Evolutionary conservation across 2,888 invertebrate genomes (phyloP).

Genomic region (Poecilus cupreus): DNA sequence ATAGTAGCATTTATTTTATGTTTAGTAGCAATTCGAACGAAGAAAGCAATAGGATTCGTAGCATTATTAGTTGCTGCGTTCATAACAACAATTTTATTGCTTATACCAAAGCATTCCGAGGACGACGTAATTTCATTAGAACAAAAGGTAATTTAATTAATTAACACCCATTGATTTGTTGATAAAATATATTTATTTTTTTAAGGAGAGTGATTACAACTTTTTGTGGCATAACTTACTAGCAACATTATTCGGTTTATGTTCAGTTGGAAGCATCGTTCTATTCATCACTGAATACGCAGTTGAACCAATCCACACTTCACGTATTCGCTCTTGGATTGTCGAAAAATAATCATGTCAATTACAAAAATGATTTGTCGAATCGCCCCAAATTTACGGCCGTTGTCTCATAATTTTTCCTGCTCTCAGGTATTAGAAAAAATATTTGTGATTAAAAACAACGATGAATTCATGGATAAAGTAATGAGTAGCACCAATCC

Average conservation of each 20-base stretch:
- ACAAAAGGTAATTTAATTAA: conserved; percentile 27
- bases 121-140: not conserved
- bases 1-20: conserved; percentile 78
- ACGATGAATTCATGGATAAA: conserved; percentile 86
- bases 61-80: conserved; percentile 75
- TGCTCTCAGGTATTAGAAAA: conserved; percentile 66
- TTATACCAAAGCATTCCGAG: conserved; percentile 74
- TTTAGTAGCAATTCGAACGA: conserved; percentile 79
- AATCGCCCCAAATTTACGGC: not conserved
- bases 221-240: conserved; percentile 74
- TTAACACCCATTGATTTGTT: not conserved
- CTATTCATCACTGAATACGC: conserved; percentile 73
- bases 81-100: conserved; percentile 77
- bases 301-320: conserved; percentile 70
- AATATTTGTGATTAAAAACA: conserved; percentile 79
- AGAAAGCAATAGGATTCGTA: conserved; percentile 79
- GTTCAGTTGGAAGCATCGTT: conserved; percentile 72
- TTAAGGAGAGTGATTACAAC: conserved; percentile 75
- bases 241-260: conserved; percentile 71
- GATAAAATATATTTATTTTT: conserved; percentile 52
- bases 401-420: conserved; percentile 61
- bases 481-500: conserved; percentile 89
- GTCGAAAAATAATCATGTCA: conserved; percentile 33
- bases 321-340: conserved; percentile 1
- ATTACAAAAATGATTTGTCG: conserved; percentile 36